Evolutionary conservation across 64 coral and sea anemone genomes (phyloP).

Genomic region (Stichodactyla helianthus): DNA sequence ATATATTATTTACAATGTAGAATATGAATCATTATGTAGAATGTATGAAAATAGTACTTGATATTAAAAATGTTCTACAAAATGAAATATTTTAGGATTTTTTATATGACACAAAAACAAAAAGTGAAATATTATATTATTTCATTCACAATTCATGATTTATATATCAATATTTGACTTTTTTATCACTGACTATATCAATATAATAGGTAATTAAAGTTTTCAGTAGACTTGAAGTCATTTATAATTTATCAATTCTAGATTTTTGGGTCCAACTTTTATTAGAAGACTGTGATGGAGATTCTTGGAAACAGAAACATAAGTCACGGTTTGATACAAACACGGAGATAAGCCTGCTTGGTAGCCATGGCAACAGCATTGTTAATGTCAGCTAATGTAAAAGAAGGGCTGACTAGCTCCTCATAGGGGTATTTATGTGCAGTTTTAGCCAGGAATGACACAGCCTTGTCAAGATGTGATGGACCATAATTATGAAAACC

Average conservation of each 20-base stretch:
- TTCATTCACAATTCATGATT: too few relatives aligned
- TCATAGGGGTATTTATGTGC: conserved; percentile 68
- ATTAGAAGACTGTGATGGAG: not conserved
- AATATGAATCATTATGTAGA: too few relatives aligned
- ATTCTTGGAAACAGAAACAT: not conserved
- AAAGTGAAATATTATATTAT: too few relatives aligned
- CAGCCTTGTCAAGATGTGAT: conserved; percentile 83
- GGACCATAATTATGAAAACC: conserved; percentile 96
- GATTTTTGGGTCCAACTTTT: not conserved
- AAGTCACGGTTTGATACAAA: conserved; percentile 67
- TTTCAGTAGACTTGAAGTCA: too few relatives aligned
- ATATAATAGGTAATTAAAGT: too few relatives aligned
- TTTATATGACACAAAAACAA: too few relatives aligned
- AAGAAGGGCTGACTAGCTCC: conserved; percentile 63
- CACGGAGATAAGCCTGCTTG: conserved; percentile 76
- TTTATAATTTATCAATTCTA: not conserved
- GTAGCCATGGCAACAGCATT: conserved; percentile 54
- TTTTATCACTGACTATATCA: too few relatives aligned
- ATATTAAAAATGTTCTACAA: too few relatives aligned
- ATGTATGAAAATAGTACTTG: too few relatives aligned
- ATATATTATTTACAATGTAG: too few relatives aligned
- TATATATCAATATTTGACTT: too few relatives aligned
- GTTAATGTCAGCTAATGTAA: conserved; percentile 52
- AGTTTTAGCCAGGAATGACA: conserved; percentile 70
- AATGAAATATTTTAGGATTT: too few relatives aligned